Percentiles rank a stretch among this genome's conserved stretches.
These are phyloP conservation scores for Macroramphosus scolopax DNA, from an alignment of 2,797 vertebrate genomes.

Conservation along the genomic window DNA sequence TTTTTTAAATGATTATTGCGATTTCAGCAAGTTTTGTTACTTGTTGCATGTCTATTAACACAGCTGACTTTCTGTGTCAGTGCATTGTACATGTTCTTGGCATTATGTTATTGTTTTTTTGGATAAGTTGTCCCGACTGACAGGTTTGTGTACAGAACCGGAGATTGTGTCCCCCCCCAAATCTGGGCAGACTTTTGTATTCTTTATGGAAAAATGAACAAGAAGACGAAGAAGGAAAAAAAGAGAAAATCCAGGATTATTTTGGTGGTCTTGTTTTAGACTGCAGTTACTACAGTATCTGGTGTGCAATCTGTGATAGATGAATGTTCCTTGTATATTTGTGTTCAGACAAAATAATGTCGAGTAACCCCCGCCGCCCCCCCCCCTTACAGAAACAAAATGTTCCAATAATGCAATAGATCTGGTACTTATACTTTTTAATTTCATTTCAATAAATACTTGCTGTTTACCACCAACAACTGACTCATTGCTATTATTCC, in stretches of 20 bases:
- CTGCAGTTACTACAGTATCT: constrained; percentile 90
- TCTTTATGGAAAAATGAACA: constrained; percentile 76
- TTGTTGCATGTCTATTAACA: constrained; percentile 99
- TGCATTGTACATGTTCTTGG: constrained; percentile 90
- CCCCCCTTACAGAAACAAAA: constrained; percentile 76
- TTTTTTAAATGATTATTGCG: constrained; percentile 87
- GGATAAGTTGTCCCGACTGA: constrained; percentile 72
- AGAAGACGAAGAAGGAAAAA: constrained; percentile 11
- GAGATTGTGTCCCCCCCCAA: constrained; percentile 77
- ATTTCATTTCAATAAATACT: constrained; percentile 97
- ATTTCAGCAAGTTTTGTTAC: constrained; percentile 99
- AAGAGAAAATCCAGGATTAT: constrained; percentile 62
- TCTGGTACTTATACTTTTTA: constrained; percentile 92
- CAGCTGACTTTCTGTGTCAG: constrained; percentile 99
- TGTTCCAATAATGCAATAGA: constrained; percentile 96
- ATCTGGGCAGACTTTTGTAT: constrained; percentile 91
- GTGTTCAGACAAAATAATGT: constrained; percentile 83
- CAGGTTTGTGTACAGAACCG: constrained; percentile 87
- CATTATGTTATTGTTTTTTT: constrained; percentile 46
- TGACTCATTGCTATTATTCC: constrained; percentile 18
- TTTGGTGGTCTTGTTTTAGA: constrained; percentile 93
- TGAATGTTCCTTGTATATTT: constrained; percentile 99
- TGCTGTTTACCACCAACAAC: constrained; percentile 92
- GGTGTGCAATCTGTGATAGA: constrained; percentile 97
- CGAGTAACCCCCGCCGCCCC: constrained; percentile 79